Evolutionary conservation across 2,113 vertebrate genomes (phyloP).

Genomic region (Montifringilla adamsi): DNA sequence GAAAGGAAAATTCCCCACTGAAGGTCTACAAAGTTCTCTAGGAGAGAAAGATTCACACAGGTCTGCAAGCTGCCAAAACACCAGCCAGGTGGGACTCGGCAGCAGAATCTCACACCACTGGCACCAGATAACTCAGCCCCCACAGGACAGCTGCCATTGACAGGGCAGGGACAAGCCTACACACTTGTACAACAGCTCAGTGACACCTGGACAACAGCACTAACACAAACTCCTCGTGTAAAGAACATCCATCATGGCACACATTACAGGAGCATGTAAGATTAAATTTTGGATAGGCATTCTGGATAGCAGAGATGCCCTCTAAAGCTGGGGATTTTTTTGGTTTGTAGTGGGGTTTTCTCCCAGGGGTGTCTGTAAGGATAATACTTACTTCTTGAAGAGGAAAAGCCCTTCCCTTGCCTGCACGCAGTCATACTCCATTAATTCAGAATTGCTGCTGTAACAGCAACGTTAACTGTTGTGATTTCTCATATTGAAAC

Average conservation of each 20-base stretch:
- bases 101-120: background rate
- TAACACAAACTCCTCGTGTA: rapidly evolving
- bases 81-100: rapidly evolving
- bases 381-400: background rate
- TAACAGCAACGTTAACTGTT: background rate
- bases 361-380: background rate
- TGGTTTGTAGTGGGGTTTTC: rapidly evolving
- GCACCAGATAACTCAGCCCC: rapidly evolving
- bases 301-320: background rate
- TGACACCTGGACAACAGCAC: background rate
- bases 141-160: rapidly evolving
- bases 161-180: background rate
- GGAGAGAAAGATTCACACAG: background rate
- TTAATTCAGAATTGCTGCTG: background rate
- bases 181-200: background rate
- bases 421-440: background rate
- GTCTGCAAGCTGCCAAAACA: background rate
- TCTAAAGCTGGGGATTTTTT: background rate
- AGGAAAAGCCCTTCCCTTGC: background rate
- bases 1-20: background rate
- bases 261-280: background rate
- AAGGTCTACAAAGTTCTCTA: background rate
- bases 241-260: background rate
- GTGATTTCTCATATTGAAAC: background rate
- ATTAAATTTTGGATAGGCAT: background rate